Conservation (phyloP, 2,113 vertebrate species). For the Hemichromis elongatus region DNA sequence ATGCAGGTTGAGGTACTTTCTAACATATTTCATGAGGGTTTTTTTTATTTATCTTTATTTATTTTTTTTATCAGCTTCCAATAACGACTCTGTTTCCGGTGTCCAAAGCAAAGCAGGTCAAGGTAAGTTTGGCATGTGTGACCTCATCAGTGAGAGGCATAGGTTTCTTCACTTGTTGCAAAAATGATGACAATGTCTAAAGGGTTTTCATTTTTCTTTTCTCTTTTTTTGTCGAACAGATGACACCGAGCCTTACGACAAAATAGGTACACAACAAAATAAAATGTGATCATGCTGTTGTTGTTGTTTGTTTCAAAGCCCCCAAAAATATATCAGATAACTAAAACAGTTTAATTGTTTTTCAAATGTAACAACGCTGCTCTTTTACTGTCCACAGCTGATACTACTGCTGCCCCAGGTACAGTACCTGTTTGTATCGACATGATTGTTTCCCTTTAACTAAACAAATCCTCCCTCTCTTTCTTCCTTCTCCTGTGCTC, state of each 20-base stretch:
- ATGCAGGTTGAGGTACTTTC: neutral
- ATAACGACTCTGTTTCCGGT: neutral
- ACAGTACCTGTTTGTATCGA: neutral
- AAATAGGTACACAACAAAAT: neutral
- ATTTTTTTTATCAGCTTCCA: neutral
- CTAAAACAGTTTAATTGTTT: neutral
- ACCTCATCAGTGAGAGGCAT: neutral
- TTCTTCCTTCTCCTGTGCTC: neutral
- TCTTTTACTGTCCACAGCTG: neutral
- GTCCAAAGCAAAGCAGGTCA: fast-evolving
- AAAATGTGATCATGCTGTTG: neutral
- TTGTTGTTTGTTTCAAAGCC: neutral
- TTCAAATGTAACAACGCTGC: neutral
- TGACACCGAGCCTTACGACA: fast-evolving
- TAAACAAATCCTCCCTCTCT: neutral
- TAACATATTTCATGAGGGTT: neutral
- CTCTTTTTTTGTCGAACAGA: neutral
- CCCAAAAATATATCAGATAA: neutral
- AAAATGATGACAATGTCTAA: neutral
- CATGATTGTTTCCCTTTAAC: neutral
- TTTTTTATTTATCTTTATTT: too few species aligned
- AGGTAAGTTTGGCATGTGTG: neutral
- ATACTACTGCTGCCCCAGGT: fast-evolving
- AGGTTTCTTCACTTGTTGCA: neutral
- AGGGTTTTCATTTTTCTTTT: neutral